These are phyloP conservation scores for Tenthredo mesomela DNA, from an alignment of 2,888 invertebrate genomes.

Conservation along the genomic window DNA sequence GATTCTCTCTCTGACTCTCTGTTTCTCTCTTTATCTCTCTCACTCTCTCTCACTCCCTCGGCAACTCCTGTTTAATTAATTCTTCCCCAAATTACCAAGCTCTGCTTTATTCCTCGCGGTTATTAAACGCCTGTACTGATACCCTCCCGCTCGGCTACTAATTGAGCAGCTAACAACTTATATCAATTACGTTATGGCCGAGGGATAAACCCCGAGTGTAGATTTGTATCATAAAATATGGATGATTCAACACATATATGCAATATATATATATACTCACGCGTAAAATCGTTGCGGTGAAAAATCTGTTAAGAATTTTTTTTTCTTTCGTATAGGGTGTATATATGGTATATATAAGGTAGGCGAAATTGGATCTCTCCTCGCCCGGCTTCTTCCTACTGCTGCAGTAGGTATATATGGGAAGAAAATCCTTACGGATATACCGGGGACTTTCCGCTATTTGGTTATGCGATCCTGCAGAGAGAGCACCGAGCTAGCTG, in stretches of 20 bases:
- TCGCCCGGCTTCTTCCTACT: too few relatives aligned
- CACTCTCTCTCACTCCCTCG: neutral
- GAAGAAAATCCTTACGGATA: conserved; percentile 29
- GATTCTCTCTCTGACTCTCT: neutral
- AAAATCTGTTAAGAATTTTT: neutral
- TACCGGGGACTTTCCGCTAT: conserved; percentile 44
- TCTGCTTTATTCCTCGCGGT: conserved; percentile 36
- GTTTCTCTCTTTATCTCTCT: neutral
- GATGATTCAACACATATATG: neutral
- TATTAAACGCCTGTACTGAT: conserved; percentile 39
- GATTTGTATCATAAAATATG: conserved; percentile 5
- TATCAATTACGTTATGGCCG: conserved; percentile 20
- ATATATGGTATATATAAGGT: too few relatives aligned
- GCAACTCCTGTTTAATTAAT: conserved; percentile 1
- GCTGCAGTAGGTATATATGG: neutral
- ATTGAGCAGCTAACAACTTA: conserved; percentile 45
- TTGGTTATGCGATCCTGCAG: conserved; percentile 35
- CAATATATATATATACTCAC: neutral
- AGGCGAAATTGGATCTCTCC: conserved; percentile 5
- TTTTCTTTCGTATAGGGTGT: neutral
- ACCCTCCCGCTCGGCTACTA: conserved; percentile 26
- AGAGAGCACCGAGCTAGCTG: neutral
- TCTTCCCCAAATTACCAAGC: conserved; percentile 27
- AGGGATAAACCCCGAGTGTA: neutral
- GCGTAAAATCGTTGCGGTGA: neutral